These are phyloP conservation scores for Magallana nippona DNA, from an alignment of 2,888 invertebrate species.

Conservation along the genomic window DNA sequence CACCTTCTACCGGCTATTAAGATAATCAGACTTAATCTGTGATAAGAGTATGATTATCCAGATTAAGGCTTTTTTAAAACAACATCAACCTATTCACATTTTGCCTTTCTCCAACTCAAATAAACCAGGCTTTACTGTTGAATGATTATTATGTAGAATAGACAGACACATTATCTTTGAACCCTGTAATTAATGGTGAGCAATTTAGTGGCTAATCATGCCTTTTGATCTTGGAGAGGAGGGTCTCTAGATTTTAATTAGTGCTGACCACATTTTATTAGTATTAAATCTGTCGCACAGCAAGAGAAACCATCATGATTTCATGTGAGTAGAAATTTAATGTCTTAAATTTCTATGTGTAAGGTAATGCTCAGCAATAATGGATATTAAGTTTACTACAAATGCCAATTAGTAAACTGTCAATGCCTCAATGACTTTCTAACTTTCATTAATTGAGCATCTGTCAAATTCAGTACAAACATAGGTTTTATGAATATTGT, in stretches of 20 bases:
- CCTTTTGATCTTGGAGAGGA: neutral
- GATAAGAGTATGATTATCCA: conserved; percentile 25
- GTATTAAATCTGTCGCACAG: neutral
- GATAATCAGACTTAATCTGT: conserved; percentile 11
- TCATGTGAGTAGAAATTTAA: conserved; percentile 20
- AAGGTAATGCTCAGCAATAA: neutral
- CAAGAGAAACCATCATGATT: conserved; percentile 22
- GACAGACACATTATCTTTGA: conserved; percentile 12
- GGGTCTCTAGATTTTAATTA: neutral
- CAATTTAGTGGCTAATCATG: neutral
- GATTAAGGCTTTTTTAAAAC: conserved; percentile 7
- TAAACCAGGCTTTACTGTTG: neutral
- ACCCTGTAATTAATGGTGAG: conserved; percentile 9
- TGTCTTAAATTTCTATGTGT: neutral
- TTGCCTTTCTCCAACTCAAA: neutral
- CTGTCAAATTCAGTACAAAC: neutral
- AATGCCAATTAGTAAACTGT: neutral
- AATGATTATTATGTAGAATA: neutral
- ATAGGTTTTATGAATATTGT: neutral
- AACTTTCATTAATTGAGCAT: neutral
- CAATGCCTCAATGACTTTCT: neutral
- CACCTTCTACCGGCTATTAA: neutral
- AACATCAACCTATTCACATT: conserved; percentile 17
- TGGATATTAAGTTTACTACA: neutral
- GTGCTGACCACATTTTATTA: neutral